Evolutionary conservation across 2,888 invertebrate genomes (phyloP).

Genomic region (Agrotis clavis): DNA sequence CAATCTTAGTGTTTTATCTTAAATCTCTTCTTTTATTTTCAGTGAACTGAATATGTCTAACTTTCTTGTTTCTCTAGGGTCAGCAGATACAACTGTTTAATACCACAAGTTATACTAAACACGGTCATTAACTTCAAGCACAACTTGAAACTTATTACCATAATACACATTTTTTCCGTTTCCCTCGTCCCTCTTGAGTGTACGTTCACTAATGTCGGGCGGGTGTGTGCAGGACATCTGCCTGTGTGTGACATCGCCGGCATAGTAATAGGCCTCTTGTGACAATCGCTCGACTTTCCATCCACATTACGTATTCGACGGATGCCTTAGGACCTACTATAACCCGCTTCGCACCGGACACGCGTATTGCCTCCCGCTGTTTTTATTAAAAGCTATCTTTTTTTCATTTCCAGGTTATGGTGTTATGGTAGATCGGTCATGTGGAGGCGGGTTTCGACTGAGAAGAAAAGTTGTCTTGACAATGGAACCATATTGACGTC

Average conservation of each 20-base stretch:
- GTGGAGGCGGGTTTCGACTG: neutral
- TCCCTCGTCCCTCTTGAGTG: conserved; percentile 29
- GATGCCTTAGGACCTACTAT: conserved; percentile 68
- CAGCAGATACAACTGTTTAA: conserved; percentile 5
- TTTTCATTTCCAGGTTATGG: conserved; percentile 58
- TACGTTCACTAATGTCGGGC: conserved; percentile 66
- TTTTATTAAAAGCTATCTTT: conserved; percentile 62
- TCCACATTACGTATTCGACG: conserved; percentile 78
- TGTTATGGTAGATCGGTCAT: conserved; percentile 15
- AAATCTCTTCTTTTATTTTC: neutral
- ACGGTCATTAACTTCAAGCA: conserved; percentile 25
- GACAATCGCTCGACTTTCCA: conserved; percentile 83
- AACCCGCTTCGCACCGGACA: conserved; percentile 69
- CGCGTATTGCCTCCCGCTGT: conserved; percentile 56
- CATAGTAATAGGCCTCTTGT: conserved; percentile 80
- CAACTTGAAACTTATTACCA: conserved; percentile 31
- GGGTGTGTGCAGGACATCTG: conserved; percentile 78
- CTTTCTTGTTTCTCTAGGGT: neutral
- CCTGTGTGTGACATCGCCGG: conserved; percentile 71
- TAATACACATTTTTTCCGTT: conserved; percentile 20
- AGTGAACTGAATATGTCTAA: neutral
- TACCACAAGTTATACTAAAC: conserved; percentile 22
- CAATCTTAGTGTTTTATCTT: no score
- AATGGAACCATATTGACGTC: neutral
- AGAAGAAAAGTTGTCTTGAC: neutral